Evolutionary conservation across 1,140 invertebrate genomes (phyloP), one percentile per base, ranked within the genome.

Genomic region (Caerostris extrusa): DNA sequence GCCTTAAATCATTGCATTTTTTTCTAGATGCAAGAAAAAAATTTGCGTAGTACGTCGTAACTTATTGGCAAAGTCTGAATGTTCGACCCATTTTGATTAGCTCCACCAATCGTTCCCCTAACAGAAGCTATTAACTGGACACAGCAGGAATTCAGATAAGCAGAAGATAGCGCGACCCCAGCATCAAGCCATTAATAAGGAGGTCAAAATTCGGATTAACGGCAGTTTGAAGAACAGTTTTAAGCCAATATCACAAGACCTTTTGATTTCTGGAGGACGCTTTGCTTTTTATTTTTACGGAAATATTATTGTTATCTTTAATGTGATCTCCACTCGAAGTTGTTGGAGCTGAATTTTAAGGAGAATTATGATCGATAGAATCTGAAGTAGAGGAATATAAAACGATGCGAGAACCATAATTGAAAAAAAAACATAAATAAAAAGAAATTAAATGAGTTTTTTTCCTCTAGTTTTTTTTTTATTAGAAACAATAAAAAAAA

Each of bases 201-300:
- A 71, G 83, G 91, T 93, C 91, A 87, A 93, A 93, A 93, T 85
- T 56, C 82, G 71, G 67, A 93, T 86, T 67, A 93, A 93, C 91
- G 64, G 87, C 64, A 85, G 50, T 92, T 67, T 64, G 53, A 92
- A 85, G 50, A 10, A 10, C 50, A 85, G 85, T 85, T 92, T 85
- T 53, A 14, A 10, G n/a, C 56, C 19, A 55, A 64, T 71, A 90
- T 90, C 88, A 77, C 64, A 90, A 77, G 55, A 55, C 19, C 19
- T 90, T 92, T 64, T 92, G 50, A 58, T 60, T 14, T 17, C 12
- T 64, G 34, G 71, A 60, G 56, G 64, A 90, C 50, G 57, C 53
- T 90, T 90, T 19, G 3, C 10, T 90, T 56, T 4, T 85, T 85
- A 17, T 85, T 85, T 60, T 85, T 60, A 34, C 58, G 50, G 7